Evolutionary conservation across 2,797 vertebrate genomes (phyloP).

Genomic region (Thunnus albacares): DNA sequence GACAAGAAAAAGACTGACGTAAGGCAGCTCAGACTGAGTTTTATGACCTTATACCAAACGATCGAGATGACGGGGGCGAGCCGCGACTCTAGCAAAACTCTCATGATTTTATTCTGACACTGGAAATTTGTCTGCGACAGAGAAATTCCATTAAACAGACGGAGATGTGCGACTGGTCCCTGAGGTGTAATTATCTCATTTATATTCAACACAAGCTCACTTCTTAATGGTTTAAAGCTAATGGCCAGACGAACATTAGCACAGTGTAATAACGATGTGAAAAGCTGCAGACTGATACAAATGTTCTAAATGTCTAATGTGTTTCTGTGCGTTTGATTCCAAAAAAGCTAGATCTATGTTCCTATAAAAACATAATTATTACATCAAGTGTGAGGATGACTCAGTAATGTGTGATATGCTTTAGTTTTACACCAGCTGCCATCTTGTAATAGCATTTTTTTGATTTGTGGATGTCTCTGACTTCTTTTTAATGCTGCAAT

Average conservation of each 20-base stretch:
- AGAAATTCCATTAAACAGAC: slow-evolving; percentile 31
- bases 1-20: too few species aligned
- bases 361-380: neutral
- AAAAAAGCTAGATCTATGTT: neutral
- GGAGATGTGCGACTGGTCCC: slow-evolving; percentile 26
- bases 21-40: too few species aligned
- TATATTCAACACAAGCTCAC: slow-evolving; percentile 37
- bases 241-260: slow-evolving; percentile 37
- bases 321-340: neutral
- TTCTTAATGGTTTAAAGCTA: slow-evolving; percentile 48
- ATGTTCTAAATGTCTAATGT: neutral
- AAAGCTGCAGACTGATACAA: slow-evolving; percentile 7
- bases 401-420: neutral
- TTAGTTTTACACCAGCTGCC: neutral
- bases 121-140: too few species aligned
- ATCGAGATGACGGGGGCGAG: too few species aligned
- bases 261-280: slow-evolving; percentile 22
- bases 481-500: too few species aligned
- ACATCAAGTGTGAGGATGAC: neutral
- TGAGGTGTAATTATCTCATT: slow-evolving; percentile 37
- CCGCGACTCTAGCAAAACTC: too few species aligned
- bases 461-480: too few species aligned
- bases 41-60: too few species aligned
- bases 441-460: neutral
- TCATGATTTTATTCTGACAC: too few species aligned